Percentiles rank a stretch among this genome's conserved stretches.
Evolutionary conservation across 2,797 vertebrate genomes (phyloP).

Genomic region (Microcaecilia unicolor): DNA sequence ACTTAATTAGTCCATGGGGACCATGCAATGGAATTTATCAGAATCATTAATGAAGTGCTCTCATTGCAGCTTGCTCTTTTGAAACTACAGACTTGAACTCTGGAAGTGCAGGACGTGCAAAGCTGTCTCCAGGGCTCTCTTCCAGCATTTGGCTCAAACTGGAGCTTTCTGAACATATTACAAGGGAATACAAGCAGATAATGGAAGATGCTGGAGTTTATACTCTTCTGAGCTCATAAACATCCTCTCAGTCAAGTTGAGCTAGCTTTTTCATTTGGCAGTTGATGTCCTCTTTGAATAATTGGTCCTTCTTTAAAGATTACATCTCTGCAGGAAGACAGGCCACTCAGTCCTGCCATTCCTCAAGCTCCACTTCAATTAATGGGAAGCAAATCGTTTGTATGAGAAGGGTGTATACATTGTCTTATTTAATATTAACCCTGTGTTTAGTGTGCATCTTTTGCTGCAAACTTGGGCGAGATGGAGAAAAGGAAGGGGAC

Average conservation of each 20-base stretch:
- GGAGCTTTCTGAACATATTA: conserved; percentile 7
- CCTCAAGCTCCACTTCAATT: neutral
- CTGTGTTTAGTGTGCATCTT: no score
- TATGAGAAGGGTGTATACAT: no score
- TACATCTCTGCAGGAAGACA: neutral
- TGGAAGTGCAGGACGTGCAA: neutral
- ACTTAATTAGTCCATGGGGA: neutral
- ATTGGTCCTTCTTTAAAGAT: conserved; percentile 7
- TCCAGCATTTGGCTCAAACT: neutral
- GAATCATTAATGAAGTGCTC: neutral
- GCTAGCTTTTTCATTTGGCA: conserved; percentile 14
- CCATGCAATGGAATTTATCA: no score
- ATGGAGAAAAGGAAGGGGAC: no score
- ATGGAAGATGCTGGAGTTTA: no score
- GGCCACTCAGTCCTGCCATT: neutral
- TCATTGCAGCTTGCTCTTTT: neutral
- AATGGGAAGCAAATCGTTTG: no score
- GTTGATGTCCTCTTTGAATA: conserved; percentile 6
- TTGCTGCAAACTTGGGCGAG: no score
- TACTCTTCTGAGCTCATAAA: neutral
- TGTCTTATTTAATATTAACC: no score
- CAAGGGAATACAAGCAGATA: neutral
- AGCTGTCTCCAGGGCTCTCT: neutral
- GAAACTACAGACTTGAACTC: fast-evolving
- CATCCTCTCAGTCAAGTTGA: conserved; percentile 1